Conservation (phyloP, 2,113 vertebrate species). For the Manacus vitellinus region DNA sequence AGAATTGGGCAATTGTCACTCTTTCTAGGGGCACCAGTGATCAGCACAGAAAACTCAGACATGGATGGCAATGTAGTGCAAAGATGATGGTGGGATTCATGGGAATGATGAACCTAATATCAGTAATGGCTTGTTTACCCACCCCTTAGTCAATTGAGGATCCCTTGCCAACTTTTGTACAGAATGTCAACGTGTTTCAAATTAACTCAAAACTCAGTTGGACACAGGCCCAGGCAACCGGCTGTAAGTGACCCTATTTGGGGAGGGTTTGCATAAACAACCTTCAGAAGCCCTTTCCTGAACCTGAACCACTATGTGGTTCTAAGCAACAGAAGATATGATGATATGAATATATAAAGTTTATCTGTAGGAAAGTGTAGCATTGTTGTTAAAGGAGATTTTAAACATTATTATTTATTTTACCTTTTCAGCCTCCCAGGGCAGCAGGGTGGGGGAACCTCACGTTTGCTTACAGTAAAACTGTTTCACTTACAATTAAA, state of each 20-base stretch:
- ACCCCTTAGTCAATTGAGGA: neutral
- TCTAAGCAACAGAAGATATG: neutral
- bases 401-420: neutral
- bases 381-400: neutral
- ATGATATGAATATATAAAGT: neutral
- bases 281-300: neutral
- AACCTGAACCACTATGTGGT: neutral
- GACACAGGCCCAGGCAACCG: neutral
- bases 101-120: neutral
- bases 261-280: neutral
- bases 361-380: neutral
- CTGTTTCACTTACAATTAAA: conserved; percentile 71
- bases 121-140: neutral
- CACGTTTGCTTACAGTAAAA: conserved; percentile 42
- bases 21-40: neutral
- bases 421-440: neutral
- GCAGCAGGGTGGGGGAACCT: neutral
- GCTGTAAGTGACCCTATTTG: neutral
- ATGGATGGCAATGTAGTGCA: neutral
- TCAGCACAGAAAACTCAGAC: neutral
- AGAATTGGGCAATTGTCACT: neutral
- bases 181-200: neutral
- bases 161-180: neutral
- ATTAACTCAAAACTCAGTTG: neutral
- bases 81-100: neutral